Conservation (phyloP, 2,888 invertebrate genomes). For the Alitta virens region DNA sequence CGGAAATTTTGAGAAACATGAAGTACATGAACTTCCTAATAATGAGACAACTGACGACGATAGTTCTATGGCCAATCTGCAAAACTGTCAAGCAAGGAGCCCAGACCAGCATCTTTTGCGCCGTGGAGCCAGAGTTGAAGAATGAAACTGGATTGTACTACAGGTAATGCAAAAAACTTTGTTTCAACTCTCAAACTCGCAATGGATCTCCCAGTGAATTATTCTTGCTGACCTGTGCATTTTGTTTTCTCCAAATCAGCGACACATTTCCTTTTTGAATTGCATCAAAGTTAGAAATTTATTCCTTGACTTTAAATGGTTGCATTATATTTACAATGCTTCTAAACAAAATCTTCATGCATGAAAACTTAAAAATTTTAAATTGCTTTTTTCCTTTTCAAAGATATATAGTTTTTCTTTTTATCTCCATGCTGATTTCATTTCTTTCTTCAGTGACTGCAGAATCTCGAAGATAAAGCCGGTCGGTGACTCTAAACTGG, state of each 20-base stretch:
- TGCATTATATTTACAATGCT: no score
- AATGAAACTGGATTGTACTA: slow-evolving; percentile 43
- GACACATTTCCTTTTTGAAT: no score
- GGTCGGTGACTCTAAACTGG: background rate
- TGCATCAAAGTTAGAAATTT: no score
- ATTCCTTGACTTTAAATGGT: no score
- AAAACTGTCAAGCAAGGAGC: slow-evolving; percentile 42
- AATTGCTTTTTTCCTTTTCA: no score
- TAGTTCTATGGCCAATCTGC: slow-evolving; percentile 33
- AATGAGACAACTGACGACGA: slow-evolving; percentile 27
- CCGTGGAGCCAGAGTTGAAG: slow-evolving; percentile 35
- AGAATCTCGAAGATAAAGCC: background rate
- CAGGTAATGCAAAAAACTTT: slow-evolving; percentile 29
- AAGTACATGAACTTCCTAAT: slow-evolving; percentile 29
- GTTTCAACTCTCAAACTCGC: background rate
- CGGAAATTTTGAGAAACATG: slow-evolving; percentile 34
- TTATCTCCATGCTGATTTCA: no score
- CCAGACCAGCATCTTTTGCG: slow-evolving; percentile 42
- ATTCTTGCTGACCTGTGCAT: no score
- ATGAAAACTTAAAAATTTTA: no score
- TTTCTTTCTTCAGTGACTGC: slow-evolving; percentile 2
- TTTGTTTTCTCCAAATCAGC: no score
- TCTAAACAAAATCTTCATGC: no score
- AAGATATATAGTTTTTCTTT: no score
- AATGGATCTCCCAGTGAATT: no score